These are phyloP conservation scores for Echiichthys vipera DNA, from an alignment of 2,797 vertebrate species.

Conservation along the genomic window DNA sequence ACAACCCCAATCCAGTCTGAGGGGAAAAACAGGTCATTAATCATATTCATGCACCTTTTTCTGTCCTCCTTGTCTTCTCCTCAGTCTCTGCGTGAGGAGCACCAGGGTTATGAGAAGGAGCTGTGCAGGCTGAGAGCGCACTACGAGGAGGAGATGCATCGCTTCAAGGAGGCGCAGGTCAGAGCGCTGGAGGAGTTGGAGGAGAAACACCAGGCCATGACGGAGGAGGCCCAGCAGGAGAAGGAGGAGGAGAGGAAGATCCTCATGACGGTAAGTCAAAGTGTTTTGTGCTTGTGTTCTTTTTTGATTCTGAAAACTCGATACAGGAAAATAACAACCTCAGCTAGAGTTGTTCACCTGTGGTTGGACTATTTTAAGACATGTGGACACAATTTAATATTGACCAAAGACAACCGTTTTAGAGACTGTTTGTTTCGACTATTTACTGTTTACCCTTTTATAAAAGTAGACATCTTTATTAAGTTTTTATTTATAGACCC, in stretches of 20 bases:
- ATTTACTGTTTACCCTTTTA: background rate
- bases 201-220: conserved; percentile 89
- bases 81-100: conserved; percentile 94
- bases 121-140: conserved; percentile 88
- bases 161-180: conserved; percentile 91
- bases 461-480: background rate
- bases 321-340: conserved; percentile 8
- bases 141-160: conserved; percentile 91
- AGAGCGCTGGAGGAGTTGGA: conserved; percentile 92
- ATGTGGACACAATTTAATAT: background rate
- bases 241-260: conserved; percentile 91
- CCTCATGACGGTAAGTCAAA: conserved; percentile 87
- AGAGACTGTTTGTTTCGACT: background rate
- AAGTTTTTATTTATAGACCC: too few species aligned
- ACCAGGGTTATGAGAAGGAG: conserved; percentile 95
- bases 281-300: background rate
- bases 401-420: background rate
- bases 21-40: fast-evolving
- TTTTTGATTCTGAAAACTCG: background rate
- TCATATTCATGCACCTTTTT: background rate
- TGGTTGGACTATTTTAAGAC: background rate
- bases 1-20: background rate
- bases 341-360: background rate
- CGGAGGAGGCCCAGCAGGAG: conserved; percentile 88
- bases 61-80: background rate